phyloP scores from a whole-genome alignment of 2,113 vertebrate genomes.

The Erpornis zantholeuca region DNA sequence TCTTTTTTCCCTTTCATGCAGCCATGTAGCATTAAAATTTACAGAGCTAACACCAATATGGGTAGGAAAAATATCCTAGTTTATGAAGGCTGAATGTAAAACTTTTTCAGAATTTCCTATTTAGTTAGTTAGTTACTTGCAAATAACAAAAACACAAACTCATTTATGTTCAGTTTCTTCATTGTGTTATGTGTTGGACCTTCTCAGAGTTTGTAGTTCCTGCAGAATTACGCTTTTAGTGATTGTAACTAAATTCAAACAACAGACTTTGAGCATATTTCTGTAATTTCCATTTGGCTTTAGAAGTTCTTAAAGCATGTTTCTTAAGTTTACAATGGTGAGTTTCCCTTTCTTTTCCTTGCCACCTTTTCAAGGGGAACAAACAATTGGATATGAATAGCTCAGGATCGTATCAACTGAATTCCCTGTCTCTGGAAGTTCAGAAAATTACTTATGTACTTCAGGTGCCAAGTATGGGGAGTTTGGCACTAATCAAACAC shows the following conservation, averaged over 20 bases:
- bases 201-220: neutral
- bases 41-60: neutral
- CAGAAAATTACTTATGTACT: neutral
- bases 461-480: neutral
- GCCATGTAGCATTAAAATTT: neutral
- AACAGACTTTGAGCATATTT: neutral
- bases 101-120: neutral
- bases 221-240: neutral
- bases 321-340: neutral
- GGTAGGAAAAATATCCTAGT: neutral
- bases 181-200: neutral
- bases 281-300: neutral
- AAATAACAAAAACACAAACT: neutral
- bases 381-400: neutral
- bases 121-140: neutral
- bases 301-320: neutral
- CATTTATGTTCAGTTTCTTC: neutral
- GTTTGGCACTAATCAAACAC: neutral
- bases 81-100: neutral
- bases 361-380: neutral
- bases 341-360: neutral
- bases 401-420: neutral
- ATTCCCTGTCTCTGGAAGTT: neutral
- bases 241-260: neutral
- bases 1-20: neutral